phyloP scores from a whole-genome alignment of 2,888 invertebrate genomes.

The Lepidocyrtoides sp. region DNA sequence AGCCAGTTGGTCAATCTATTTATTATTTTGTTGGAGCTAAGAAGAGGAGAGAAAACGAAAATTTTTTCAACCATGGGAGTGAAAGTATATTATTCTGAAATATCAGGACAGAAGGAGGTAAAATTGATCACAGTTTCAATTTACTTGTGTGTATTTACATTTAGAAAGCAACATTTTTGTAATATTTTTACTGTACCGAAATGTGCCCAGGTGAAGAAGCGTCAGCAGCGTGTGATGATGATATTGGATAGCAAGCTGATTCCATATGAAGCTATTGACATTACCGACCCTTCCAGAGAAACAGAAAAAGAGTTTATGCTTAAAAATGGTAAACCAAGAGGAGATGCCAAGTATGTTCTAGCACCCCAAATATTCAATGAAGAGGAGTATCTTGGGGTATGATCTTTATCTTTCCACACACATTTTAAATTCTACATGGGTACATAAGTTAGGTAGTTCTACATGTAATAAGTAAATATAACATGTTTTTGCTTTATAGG shows the following conservation, averaged over 20 bases:
- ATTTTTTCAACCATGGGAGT: slow-evolving; percentile 92
- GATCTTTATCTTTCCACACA: no score
- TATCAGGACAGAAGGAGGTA: slow-evolving; percentile 98
- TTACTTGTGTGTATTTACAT: neutral
- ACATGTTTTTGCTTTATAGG: no score
- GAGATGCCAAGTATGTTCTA: slow-evolving; percentile 92
- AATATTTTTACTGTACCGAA: no score
- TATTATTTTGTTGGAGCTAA: neutral
- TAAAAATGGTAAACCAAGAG: slow-evolving; percentile 89
- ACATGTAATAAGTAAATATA: no score
- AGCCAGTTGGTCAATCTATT: no score
- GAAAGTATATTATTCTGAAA: slow-evolving; percentile 96
- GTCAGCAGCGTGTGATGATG: slow-evolving; percentile 97
- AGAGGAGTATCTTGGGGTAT: slow-evolving; percentile 96
- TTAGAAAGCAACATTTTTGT: neutral
- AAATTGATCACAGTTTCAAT: neutral
- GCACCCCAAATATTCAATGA: slow-evolving; percentile 98
- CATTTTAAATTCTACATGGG: no score
- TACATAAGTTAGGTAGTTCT: no score
- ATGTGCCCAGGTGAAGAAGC: slow-evolving; percentile 96
- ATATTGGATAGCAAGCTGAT: slow-evolving; percentile 97
- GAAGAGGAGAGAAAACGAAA: neutral
- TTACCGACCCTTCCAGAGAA: slow-evolving; percentile 95
- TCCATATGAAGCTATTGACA: slow-evolving; percentile 96
- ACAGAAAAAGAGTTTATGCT: slow-evolving; percentile 97